Percentiles rank a stretch among this genome's conserved stretches.
These are phyloP conservation scores for Plecotus auritus DNA, from an alignment of 2,113 vertebrate genomes.

Conservation along the genomic window DNA sequence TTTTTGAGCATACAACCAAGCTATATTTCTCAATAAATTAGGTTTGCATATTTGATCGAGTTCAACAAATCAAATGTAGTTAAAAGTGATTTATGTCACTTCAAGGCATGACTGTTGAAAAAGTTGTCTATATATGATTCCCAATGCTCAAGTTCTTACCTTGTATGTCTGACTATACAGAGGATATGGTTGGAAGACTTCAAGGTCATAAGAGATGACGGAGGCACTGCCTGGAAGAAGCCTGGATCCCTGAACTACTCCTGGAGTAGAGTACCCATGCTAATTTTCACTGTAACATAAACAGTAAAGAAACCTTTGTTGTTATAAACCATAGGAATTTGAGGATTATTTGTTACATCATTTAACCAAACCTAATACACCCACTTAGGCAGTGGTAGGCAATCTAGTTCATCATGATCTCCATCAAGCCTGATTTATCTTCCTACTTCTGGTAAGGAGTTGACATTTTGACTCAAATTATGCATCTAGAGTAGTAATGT, in stretches of 20 bases:
- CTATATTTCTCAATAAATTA: slow-evolving; percentile 1
- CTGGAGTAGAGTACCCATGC: not conserved
- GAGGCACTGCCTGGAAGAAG: not conserved
- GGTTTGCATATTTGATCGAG: not conserved
- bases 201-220: not conserved
- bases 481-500: not conserved
- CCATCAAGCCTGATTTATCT: not conserved
- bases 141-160: not conserved
- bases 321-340: not conserved
- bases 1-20: not conserved
- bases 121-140: not conserved
- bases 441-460: not conserved
- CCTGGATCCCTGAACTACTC: not conserved
- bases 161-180: not conserved
- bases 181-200: not conserved
- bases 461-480: not conserved
- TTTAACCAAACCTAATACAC: not conserved
- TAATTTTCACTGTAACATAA: not conserved
- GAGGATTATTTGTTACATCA: not conserved
- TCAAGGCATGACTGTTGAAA: not conserved
- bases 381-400: not conserved
- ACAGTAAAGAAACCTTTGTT: not conserved
- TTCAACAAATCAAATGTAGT: not conserved
- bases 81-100: not conserved
- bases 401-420: not conserved